A percentile compares a stretch with the other conserved stretches of the same genome.
These are phyloP conservation scores for Cotesia chilonis DNA, from an alignment of 1,140 invertebrate species.

Conservation along the genomic window DNA sequence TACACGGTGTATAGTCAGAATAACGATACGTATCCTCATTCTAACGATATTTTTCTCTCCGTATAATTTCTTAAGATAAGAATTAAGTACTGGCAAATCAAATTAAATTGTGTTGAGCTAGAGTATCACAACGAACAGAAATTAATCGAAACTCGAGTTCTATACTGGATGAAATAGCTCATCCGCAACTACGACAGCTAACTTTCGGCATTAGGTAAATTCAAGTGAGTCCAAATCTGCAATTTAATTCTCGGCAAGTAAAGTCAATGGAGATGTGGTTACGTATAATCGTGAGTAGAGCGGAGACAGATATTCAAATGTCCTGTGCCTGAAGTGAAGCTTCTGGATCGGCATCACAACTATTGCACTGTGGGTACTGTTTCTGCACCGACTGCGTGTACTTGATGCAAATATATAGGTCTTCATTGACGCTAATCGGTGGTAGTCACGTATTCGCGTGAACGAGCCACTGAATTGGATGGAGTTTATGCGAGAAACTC, in stretches of 20 bases:
- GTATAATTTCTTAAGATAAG: too few relatives aligned
- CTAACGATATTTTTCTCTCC: too few relatives aligned
- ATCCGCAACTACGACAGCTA: not conserved
- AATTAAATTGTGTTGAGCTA: not conserved
- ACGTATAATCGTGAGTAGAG: slow-evolving; percentile 42
- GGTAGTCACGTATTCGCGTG: slow-evolving; percentile 43
- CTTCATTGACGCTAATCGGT: slow-evolving; percentile 35
- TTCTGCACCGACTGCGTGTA: too few relatives aligned
- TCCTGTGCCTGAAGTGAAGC: slow-evolving; percentile 22
- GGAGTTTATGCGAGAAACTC: not conserved
- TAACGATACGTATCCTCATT: too few relatives aligned
- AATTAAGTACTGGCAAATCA: too few relatives aligned
- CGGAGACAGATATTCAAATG: slow-evolving; percentile 45
- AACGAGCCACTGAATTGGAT: slow-evolving; percentile 28
- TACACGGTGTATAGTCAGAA: too few relatives aligned
- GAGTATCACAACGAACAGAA: not conserved
- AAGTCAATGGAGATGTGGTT: slow-evolving; percentile 44
- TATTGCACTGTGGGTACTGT: not conserved
- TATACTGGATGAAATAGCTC: not conserved
- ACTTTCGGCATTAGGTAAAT: slow-evolving; percentile 45
- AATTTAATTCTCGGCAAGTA: slow-evolving; percentile 42
- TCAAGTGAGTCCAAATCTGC: slow-evolving; percentile 40
- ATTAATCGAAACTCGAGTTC: not conserved
- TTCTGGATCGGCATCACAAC: slow-evolving; percentile 11
- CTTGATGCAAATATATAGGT: slow-evolving; percentile 24